Percentiles rank a stretch among this genome's conserved stretches.
phyloP scores from a whole-genome alignment of 2,888 invertebrate species.

The Macrosoma leucophasiata region DNA sequence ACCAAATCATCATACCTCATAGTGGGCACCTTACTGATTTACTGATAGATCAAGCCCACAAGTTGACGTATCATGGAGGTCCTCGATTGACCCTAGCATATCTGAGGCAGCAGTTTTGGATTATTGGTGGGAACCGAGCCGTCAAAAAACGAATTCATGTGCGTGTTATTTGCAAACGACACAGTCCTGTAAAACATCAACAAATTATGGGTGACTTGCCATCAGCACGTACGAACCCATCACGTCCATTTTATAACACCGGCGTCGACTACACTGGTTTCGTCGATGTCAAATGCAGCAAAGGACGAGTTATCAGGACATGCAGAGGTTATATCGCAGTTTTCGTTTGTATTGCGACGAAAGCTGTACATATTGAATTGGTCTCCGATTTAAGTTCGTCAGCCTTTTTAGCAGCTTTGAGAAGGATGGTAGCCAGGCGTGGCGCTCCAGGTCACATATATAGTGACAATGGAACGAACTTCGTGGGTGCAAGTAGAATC shows the following conservation, averaged over 20 bases:
- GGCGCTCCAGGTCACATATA: conserved; percentile 27
- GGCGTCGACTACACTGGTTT: conserved; percentile 25
- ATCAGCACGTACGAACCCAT: too few species aligned
- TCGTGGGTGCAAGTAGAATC: conserved; percentile 24
- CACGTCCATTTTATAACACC: conserved; percentile 21
- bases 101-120: too few species aligned
- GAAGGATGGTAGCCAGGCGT: conserved; percentile 26
- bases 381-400: conserved; percentile 28
- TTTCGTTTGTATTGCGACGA: conserved; percentile 27
- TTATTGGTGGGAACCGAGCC: too few species aligned
- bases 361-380: conserved; percentile 30
- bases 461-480: conserved; percentile 28
- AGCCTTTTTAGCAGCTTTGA: conserved; percentile 27
- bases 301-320: conserved; percentile 19
- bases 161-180: too few species aligned
- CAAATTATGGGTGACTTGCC: too few species aligned
- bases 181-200: too few species aligned
- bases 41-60: too few species aligned
- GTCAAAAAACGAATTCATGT: too few species aligned
- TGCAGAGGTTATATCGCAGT: conserved; percentile 26
- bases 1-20: too few species aligned
- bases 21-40: too few species aligned
- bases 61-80: too few species aligned
- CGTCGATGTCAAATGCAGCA: conserved; percentile 19
- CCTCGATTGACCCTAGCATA: too few species aligned